Conservation (phyloP, 1,140 invertebrate genomes). For the Ips nitidus region DNA sequence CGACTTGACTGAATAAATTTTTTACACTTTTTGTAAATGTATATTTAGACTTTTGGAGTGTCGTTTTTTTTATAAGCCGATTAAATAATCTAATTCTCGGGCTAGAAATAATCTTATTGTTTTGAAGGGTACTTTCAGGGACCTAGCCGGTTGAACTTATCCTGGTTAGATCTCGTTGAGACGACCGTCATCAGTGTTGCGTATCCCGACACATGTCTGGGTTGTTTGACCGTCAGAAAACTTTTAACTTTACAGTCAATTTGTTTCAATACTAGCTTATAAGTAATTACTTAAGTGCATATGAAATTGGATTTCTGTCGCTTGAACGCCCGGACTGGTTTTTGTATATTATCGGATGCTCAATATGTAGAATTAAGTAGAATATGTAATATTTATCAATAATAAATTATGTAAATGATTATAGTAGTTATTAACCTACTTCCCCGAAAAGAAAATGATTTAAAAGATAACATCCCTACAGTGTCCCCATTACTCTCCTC, state of each 20-base stretch:
- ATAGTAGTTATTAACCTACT: not conserved
- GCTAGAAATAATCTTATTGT: conserved; percentile 42
- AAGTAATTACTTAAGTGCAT: conserved; percentile 25
- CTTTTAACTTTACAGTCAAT: not conserved
- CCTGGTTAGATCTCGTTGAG: conserved; percentile 6
- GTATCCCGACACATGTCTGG: conserved; percentile 48
- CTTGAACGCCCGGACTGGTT: conserved; percentile 51
- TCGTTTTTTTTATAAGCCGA: conserved; percentile 47
- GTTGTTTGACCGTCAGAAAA: conserved; percentile 52
- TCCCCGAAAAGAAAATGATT: not conserved
- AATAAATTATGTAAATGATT: conserved; percentile 51
- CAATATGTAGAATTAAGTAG: conserved; percentile 52
- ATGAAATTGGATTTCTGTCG: conserved; percentile 44
- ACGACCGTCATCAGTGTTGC: conserved; percentile 45
- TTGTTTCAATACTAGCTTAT: conserved; percentile 11
- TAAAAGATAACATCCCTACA: not conserved
- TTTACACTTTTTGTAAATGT: conserved; percentile 48
- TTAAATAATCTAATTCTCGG: conserved; percentile 40
- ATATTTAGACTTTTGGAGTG: conserved; percentile 47
- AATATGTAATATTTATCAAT: conserved; percentile 53
- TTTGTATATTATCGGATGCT: conserved; percentile 54
- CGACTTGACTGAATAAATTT: conserved; percentile 34
- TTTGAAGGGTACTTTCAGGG: conserved; percentile 25
- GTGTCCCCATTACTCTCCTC: not conserved
- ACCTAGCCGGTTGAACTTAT: not conserved